Base-by-base conservation (phyloP, 1,140 invertebrate species). In the Sminthurides bifidus region DNA sequence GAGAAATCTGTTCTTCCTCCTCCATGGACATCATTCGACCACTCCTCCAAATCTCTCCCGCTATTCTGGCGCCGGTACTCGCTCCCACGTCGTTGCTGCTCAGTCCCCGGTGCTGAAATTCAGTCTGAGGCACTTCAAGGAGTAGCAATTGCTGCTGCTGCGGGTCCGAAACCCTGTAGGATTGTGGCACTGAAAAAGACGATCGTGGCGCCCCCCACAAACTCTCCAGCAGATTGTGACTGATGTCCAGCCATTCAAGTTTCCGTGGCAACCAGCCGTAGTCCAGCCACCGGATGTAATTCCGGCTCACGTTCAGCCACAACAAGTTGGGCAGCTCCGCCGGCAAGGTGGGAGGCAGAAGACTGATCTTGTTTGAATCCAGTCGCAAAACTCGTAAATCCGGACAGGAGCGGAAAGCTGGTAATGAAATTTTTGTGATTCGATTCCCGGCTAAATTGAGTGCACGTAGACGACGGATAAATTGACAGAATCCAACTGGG, bases 221-320 rank as follows among this genome's bases (percentile, higher is more conserved):
- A 71, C 89, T 84, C 61, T 78, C 84, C 66, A 92, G 87, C 64
- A 83, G 86, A 68, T 92, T 92, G 31, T 84, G 81, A 68, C 90
- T 87, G 63, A 92, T 83, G 68, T 91, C 87, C 66, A 92, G 73
- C 86, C 87, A 92, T 70, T 91, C 88, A 41, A 92, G 74, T 68
- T 86, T 88, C 41, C 77, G 79, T 8, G 87, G 87, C 57, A 92
- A 82, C 68, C 90, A 85, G 15, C 85, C 84, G 68, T 89, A 92
- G 69, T 92, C 87, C 66, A 91, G 74, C 78, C 81, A 83, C 66
- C 76, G 76, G 35, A 94, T 75, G 56, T 81, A 79, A 75, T 92
- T 92, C 72, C 88, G 84, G 0, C 85, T 89, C 17, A 91, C 74
- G 70, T 92, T 92, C 33, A 92, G 72, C 81, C 88, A 84, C 63